Percentiles rank a stretch among this genome's conserved stretches.
Conservation (phyloP, 2,888 invertebrate species). For the Antitype chi region DNA sequence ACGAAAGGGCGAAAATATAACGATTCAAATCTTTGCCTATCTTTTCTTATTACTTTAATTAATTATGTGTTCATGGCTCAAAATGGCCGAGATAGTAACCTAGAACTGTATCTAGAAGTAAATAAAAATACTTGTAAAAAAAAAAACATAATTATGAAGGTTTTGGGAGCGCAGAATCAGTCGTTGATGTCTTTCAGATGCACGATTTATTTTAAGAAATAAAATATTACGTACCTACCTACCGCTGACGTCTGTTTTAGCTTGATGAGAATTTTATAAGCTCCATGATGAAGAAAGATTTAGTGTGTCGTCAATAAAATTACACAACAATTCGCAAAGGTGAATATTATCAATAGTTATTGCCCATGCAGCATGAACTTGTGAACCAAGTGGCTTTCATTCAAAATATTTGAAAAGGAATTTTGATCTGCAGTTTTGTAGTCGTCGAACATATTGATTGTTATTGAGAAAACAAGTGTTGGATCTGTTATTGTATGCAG, state of each 20-base stretch:
- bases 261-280: constrained; percentile 2
- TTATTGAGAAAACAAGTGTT: neutral
- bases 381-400: constrained; percentile 4
- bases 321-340: constrained; percentile 1
- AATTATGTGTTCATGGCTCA: too few species aligned
- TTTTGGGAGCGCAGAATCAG: neutral
- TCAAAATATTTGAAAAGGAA: neutral
- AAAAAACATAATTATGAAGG: neutral
- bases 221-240: neutral
- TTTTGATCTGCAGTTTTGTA: neutral
- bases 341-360: neutral
- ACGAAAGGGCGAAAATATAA: too few species aligned
- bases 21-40: too few species aligned
- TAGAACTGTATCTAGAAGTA: neutral
- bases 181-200: constrained; percentile 27
- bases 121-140: neutral
- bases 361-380: neutral
- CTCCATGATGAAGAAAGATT: neutral
- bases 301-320: neutral
- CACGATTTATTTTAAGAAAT: neutral
- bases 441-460: neutral
- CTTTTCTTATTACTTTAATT: neutral
- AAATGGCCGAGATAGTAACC: too few species aligned
- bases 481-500: neutral
- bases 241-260: neutral